These are phyloP conservation scores for Pedicia rivosa DNA, from an alignment of 2,888 invertebrate genomes.

Conservation along the genomic window DNA sequence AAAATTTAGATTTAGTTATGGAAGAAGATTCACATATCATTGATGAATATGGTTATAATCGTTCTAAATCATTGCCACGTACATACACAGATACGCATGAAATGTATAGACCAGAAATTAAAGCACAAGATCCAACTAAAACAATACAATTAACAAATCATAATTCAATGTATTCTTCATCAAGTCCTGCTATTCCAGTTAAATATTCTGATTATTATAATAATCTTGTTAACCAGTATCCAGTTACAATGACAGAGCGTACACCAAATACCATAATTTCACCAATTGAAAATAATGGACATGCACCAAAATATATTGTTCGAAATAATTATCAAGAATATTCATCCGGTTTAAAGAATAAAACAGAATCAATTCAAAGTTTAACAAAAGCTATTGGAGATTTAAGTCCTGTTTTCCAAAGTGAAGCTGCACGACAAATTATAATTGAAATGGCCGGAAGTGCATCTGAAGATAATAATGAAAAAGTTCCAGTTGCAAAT, in stretches of 20 bases:
- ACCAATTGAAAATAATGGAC: constrained; percentile 16
- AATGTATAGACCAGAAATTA: constrained; percentile 6
- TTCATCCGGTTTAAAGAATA: constrained; percentile 13
- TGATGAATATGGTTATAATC: constrained; percentile 19
- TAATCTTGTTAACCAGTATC: constrained; percentile 12
- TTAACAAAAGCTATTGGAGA: constrained; percentile 33
- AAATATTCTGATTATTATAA: constrained; percentile 17
- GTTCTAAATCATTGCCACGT: constrained; percentile 40
- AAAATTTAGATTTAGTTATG: constrained; percentile 29
- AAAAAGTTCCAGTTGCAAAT: constrained; percentile 37
- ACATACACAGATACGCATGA: constrained; percentile 16
- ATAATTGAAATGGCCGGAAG: constrained; percentile 57
- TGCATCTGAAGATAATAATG: constrained; percentile 29
- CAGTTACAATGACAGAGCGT: constrained; percentile 21
- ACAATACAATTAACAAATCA: background rate
- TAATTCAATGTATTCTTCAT: constrained; percentile 1
- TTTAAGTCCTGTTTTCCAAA: constrained; percentile 67
- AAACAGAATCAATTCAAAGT: constrained; percentile 29
- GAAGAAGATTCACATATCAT: constrained; percentile 20
- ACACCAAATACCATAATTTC: constrained; percentile 20
- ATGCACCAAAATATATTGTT: constrained; percentile 2
- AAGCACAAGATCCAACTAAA: constrained; percentile 3
- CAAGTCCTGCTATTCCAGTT: constrained; percentile 10
- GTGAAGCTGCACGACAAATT: constrained; percentile 73
- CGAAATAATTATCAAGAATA: constrained; percentile 14